These are phyloP conservation scores for Cyclina sinensis DNA, from an alignment of 1,140 invertebrate species.

Conservation along the genomic window DNA sequence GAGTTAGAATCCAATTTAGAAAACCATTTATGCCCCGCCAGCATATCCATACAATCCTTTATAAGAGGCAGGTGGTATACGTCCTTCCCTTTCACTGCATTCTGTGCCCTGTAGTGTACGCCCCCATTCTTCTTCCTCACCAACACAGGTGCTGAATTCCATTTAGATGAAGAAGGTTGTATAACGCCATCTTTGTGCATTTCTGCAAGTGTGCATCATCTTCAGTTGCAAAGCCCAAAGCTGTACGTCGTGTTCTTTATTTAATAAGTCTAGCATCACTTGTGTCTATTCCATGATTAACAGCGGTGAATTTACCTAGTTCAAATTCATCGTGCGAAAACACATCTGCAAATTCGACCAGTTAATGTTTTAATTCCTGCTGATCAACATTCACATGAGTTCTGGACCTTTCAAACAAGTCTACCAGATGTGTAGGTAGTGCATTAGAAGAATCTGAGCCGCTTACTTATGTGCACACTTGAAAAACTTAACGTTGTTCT, in stretches of 20 bases:
- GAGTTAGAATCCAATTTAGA: constrained; percentile 54
- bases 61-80: not conserved
- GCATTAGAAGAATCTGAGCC: no score
- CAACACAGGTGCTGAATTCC: constrained; percentile 12
- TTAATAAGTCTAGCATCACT: constrained; percentile 16
- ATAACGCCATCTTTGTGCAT: constrained; percentile 37
- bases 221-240: constrained; percentile 16
- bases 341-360: not conserved
- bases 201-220: constrained; percentile 40
- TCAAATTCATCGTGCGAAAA: constrained; percentile 57
- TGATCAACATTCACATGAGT: not conserved
- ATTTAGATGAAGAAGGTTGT: constrained; percentile 24
- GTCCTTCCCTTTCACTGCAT: constrained; percentile 9
- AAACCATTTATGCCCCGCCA: constrained; percentile 28
- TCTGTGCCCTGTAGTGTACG: constrained; percentile 9
- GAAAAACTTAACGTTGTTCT: no score
- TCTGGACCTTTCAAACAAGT: not conserved
- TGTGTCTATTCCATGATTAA: constrained; percentile 37
- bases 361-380: not conserved
- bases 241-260: not conserved
- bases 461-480: no score
- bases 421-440: not conserved
- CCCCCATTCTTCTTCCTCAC: not conserved
- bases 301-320: constrained; percentile 3
- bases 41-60: constrained; percentile 40